These are phyloP conservation scores for Dolichotis patagonum DNA, from an alignment of 2,113 vertebrate species.

Conservation along the genomic window DNA sequence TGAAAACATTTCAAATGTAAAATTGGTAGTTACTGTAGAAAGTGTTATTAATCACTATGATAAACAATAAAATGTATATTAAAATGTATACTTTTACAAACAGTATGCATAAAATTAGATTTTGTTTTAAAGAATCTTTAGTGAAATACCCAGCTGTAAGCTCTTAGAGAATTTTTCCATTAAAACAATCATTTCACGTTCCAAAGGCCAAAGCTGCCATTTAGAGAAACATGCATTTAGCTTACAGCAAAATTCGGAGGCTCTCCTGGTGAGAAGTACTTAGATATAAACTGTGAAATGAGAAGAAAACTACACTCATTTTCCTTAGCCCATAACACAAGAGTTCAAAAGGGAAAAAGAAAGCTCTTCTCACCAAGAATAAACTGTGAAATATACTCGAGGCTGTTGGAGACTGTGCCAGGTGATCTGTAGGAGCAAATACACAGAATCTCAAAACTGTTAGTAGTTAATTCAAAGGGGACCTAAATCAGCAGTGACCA, in stretches of 20 bases:
- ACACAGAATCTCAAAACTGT: not conserved
- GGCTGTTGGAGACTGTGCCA: not conserved
- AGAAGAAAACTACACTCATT: constrained; percentile 54
- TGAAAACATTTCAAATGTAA: not conserved
- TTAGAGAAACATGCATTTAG: constrained; percentile 60
- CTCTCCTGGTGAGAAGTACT: constrained; percentile 50
- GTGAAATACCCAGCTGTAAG: not conserved
- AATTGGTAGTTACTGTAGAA: not conserved
- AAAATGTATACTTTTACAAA: not conserved
- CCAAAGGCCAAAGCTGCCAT: constrained; percentile 19
- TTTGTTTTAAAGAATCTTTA: not conserved
- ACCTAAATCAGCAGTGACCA: not conserved
- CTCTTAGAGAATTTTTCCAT: not conserved
- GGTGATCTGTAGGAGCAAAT: not conserved
- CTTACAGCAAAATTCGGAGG: constrained; percentile 52
- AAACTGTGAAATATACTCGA: not conserved
- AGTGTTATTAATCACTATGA: not conserved
- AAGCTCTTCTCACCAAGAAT: constrained; percentile 43
- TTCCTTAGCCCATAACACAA: constrained; percentile 18
- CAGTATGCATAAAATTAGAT: not conserved
- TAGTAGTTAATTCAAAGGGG: constrained; percentile 7
- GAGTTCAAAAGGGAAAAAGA: constrained; percentile 47
- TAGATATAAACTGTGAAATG: constrained; percentile 54
- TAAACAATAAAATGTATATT: not conserved
- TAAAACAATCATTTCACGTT: constrained; percentile 45